Conservation (phyloP, 2,113 vertebrate genomes). For the Vulpes ferrilata region DNA sequence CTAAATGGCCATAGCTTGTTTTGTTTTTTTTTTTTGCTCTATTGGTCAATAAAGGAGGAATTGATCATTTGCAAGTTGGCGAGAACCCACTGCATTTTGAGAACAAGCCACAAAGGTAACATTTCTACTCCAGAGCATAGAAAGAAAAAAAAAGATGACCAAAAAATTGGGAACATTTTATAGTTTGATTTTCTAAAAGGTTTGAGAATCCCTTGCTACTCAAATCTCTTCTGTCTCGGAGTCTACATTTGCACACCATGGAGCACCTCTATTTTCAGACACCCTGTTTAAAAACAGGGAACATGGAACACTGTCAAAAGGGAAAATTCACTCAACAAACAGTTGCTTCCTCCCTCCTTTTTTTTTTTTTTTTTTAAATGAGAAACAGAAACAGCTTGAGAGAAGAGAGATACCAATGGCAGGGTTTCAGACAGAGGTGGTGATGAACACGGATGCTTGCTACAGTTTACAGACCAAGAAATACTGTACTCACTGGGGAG, state of each 20-base stretch:
- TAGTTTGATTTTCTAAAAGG: neutral
- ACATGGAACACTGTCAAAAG: neutral
- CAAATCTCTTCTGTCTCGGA: neutral
- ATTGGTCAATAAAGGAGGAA: neutral
- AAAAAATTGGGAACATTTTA: neutral
- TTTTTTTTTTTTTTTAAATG: neutral
- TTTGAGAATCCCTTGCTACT: neutral
- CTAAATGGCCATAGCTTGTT: neutral
- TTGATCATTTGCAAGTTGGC: neutral
- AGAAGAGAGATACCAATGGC: neutral
- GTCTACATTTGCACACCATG: too few relatives aligned
- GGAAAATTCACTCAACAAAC: neutral
- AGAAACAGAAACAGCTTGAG: neutral
- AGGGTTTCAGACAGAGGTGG: neutral
- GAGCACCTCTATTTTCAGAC: neutral
- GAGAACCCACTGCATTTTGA: neutral
- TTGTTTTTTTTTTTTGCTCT: neutral
- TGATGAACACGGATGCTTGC: fast-evolving
- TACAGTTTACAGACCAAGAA: neutral
- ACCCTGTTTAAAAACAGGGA: neutral
- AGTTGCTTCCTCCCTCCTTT: neutral
- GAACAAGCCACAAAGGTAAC: neutral
- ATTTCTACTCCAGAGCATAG: neutral
- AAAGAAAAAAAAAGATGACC: neutral
- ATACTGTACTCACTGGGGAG: neutral